Evolutionary conservation across 1,140 invertebrate genomes (phyloP).

Genomic region (Yoshiicerus persimilis): DNA sequence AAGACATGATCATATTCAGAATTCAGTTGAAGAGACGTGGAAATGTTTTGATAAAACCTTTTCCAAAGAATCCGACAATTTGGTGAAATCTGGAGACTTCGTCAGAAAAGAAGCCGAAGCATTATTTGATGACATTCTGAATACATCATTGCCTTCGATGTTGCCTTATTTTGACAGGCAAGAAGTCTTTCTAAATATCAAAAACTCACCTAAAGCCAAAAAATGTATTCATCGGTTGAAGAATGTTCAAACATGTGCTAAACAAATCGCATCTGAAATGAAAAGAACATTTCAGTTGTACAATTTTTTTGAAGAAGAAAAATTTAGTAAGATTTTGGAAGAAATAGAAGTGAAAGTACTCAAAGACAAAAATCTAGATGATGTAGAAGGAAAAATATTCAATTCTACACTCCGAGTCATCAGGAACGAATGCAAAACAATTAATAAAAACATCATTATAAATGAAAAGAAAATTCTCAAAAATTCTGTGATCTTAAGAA

Average conservation of each 20-base stretch:
- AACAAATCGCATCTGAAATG: background rate
- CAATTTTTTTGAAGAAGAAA: background rate
- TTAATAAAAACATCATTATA: conserved; percentile 34
- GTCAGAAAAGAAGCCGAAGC: background rate
- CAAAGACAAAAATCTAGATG: background rate
- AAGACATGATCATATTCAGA: no score
- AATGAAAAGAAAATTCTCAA: background rate
- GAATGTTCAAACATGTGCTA: background rate
- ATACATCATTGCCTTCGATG: background rate
- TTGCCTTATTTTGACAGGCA: background rate
- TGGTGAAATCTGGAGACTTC: background rate
- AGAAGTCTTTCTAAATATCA: background rate
- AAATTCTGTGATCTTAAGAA: background rate
- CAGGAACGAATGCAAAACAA: background rate
- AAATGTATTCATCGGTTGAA: background rate
- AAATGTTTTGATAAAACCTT: background rate
- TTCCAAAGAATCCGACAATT: background rate
- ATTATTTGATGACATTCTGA: background rate
- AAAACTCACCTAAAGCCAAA: background rate
- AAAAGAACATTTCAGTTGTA: background rate
- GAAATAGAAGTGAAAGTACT: background rate
- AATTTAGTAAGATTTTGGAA: conserved; percentile 52
- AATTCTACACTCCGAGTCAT: background rate
- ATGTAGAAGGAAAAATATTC: background rate
- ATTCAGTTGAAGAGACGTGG: background rate